Conservation (phyloP, 2,888 invertebrate species). For the Cerastis rubricosa region DNA sequence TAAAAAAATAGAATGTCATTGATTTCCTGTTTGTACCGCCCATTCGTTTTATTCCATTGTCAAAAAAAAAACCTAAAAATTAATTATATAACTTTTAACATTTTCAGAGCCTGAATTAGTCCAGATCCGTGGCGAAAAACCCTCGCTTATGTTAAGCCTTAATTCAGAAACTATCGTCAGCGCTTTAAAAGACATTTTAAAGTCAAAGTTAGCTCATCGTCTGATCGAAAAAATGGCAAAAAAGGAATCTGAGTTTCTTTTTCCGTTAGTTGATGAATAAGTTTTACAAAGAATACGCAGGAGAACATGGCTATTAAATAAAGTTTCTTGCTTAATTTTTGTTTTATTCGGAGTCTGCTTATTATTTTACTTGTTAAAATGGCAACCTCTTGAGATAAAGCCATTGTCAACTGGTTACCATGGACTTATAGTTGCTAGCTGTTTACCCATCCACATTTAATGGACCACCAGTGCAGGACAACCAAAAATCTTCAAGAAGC, state of each 20-base stretch:
- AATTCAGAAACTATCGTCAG: conserved; percentile 39
- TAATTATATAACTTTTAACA: neutral
- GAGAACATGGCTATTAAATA: neutral
- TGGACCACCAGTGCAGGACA: neutral
- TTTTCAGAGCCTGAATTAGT: conserved; percentile 59
- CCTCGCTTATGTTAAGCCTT: conserved; percentile 44
- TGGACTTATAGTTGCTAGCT: no score
- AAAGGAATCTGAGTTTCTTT: neutral
- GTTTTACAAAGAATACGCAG: neutral
- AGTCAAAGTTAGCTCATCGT: conserved; percentile 2
- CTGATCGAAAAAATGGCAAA: conserved; percentile 28
- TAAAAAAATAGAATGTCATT: no score
- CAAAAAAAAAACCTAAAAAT: no score
- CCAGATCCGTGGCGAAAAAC: conserved; percentile 36
- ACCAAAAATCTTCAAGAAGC: neutral
- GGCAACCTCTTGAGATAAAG: neutral
- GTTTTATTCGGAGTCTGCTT: neutral
- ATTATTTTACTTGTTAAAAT: neutral
- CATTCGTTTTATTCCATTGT: no score
- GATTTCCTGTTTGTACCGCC: no score
- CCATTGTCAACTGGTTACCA: no score
- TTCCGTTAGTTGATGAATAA: neutral
- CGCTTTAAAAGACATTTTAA: conserved; percentile 37
- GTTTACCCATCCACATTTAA: no score
- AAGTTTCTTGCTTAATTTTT: neutral